A percentile compares a stretch with the other conserved stretches of the same genome.
These are phyloP conservation scores for Escarpia spicata DNA, from an alignment of 2,888 invertebrate species.

Conservation along the genomic window DNA sequence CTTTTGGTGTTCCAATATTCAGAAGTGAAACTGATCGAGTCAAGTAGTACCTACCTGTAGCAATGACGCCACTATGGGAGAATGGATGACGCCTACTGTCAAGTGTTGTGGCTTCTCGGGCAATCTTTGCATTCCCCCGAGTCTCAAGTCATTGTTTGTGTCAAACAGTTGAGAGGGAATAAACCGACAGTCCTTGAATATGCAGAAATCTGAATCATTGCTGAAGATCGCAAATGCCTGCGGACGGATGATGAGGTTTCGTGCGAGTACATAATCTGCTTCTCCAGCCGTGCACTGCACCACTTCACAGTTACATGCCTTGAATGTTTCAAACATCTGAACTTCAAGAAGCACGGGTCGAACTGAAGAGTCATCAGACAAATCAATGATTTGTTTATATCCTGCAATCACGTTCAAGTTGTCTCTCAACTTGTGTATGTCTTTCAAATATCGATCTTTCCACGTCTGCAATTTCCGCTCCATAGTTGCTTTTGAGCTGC, in stretches of 20 bases:
- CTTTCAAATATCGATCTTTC: conserved; percentile 50
- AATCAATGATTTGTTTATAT: conserved; percentile 39
- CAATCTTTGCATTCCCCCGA: conserved; percentile 43
- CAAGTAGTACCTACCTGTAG: conserved; percentile 33
- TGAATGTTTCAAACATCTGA: conserved; percentile 47
- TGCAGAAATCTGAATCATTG: conserved; percentile 62
- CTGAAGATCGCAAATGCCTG: conserved; percentile 57
- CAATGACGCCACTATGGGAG: conserved; percentile 37
- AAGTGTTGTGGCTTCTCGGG: conserved; percentile 52
- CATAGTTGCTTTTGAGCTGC: conserved; percentile 45
- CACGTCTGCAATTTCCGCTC: conserved; percentile 57
- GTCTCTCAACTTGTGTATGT: conserved; percentile 48
- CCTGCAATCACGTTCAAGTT: conserved; percentile 51
- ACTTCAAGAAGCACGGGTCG: conserved; percentile 59
- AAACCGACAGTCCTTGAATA: conserved; percentile 51
- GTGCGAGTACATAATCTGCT: conserved; percentile 56
- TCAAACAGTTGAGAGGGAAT: conserved; percentile 59
- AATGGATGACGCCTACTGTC: conserved; percentile 50
- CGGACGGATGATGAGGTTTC: conserved; percentile 48
- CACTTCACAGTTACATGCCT: conserved; percentile 53
- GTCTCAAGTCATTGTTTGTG: conserved; percentile 51
- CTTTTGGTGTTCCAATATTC: not conserved
- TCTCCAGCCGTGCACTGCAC: conserved; percentile 51
- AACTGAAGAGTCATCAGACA: conserved; percentile 44
- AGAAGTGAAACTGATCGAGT: not conserved